Evolutionary conservation across 1,140 invertebrate species (phyloP), one percentile per base, ranked within the genome.

Genomic region (Bombus confusus): DNA sequence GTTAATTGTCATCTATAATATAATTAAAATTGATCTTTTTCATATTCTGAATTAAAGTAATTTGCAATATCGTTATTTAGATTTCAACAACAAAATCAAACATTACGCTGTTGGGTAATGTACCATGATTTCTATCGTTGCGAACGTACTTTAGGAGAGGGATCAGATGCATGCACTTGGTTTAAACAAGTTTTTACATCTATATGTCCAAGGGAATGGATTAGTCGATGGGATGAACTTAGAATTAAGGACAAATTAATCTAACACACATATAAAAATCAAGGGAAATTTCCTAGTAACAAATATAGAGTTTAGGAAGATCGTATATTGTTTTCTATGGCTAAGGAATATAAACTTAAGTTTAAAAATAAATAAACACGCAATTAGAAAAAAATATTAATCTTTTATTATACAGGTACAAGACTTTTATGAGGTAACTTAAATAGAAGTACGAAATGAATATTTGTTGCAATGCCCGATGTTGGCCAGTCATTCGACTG

Each of bases 111-210:
- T 37, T 94, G 76, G 69, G 92, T 94, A 0, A 94, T 93, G 91
- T 95, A 95, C 66, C 90, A 90, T 0, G 94, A 95, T 83, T 95
- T 94, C 80, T 91, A 92, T 87, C 91, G 94, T 10, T 95, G 94
- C 74, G 88, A 95, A 85, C 72, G 91, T 41, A 89, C 94, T 68
- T 88, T 95, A 64, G 94, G 94, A 1, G 71, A 91, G 84, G 88
- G 69, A 25, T 64, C 91, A 8, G 81, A 93, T 10, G 93, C 92
- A 8, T 95, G 94, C 34, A 82, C 64, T 1, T 94, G 93, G 93
- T 95, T 95, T 59, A 92, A 94, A 78, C 80, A 93, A 1, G 90
- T 91, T 47, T 94, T 88, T 52, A 84, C 68, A 10, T 69, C 90
- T 34, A 90, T 94, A 71, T 95, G 94, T 82, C 94, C 94, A 1